phyloP scores from a whole-genome alignment of 2,797 vertebrate genomes.

The Cynodonichthys magdalenae region DNA sequence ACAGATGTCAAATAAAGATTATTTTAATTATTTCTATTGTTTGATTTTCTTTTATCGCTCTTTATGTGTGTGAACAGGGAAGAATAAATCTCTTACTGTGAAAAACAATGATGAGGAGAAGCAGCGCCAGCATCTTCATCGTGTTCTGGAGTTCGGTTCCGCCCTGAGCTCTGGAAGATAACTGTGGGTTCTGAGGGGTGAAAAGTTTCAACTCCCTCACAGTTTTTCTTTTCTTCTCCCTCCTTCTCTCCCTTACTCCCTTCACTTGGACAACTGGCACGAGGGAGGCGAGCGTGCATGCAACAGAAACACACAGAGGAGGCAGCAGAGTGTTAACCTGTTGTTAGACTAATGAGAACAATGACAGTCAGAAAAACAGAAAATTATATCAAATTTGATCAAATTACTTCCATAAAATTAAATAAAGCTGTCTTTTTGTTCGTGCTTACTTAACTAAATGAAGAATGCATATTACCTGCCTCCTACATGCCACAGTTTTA shows the following conservation, averaged over 20 bases:
- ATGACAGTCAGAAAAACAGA: too few species aligned
- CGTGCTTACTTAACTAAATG: too few species aligned
- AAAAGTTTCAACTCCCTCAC: constrained; percentile 30
- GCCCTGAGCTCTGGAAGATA: constrained; percentile 6
- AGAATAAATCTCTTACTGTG: constrained; percentile 61
- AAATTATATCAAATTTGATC: neutral
- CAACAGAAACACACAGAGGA: neutral
- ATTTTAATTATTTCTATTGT: too few species aligned
- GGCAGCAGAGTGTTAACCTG: constrained; percentile 2
- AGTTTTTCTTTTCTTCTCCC: constrained; percentile 2
- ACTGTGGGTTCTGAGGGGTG: constrained; percentile 8
- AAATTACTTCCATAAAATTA: too few species aligned
- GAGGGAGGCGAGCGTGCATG: constrained; percentile 11
- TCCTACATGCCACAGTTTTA: too few species aligned
- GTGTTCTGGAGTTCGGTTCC: constrained; percentile 11
- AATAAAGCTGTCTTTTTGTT: too few species aligned
- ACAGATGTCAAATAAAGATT: too few species aligned
- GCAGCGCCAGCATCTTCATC: constrained; percentile 49
- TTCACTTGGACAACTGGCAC: constrained; percentile 25
- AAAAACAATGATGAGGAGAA: constrained; percentile 60
- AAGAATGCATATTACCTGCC: too few species aligned
- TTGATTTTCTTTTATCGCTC: too few species aligned
- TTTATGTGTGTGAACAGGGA: too few species aligned
- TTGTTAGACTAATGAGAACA: neutral
- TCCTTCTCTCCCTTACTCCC: neutral